phyloP scores from a whole-genome alignment of 2,888 invertebrate genomes.

The Callinectes sapidus region DNA sequence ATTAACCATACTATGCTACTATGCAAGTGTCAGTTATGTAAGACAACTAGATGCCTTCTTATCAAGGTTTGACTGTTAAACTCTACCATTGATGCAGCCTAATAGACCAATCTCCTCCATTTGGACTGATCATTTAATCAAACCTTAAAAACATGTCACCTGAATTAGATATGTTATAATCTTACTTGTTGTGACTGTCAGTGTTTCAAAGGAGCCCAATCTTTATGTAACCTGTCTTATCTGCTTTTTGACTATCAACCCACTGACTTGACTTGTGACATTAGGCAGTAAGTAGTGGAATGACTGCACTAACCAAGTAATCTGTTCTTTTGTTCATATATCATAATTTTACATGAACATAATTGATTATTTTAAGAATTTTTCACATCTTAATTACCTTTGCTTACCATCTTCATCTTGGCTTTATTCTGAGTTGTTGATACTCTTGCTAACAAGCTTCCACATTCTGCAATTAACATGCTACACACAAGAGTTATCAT shows the following conservation, averaged over 20 bases:
- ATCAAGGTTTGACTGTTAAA: too few relatives aligned
- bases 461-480: neutral
- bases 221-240: neutral
- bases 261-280: neutral
- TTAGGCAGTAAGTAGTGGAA: neutral
- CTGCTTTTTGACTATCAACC: neutral
- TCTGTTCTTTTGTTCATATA: neutral
- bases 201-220: neutral
- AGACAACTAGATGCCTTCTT: too few relatives aligned
- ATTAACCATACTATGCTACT: too few relatives aligned
- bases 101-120: too few relatives aligned
- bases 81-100: too few relatives aligned
- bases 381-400: neutral
- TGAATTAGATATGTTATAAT: neutral
- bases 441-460: neutral
- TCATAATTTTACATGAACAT: neutral
- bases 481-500: neutral
- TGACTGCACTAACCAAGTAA: neutral
- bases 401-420: neutral
- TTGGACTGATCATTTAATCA: too few relatives aligned
- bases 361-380: neutral
- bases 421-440: neutral
- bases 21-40: too few relatives aligned
- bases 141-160: too few relatives aligned
- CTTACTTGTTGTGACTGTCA: neutral